phyloP scores from a whole-genome alignment of 2,888 invertebrate genomes.

The Microdon myrmicae region DNA sequence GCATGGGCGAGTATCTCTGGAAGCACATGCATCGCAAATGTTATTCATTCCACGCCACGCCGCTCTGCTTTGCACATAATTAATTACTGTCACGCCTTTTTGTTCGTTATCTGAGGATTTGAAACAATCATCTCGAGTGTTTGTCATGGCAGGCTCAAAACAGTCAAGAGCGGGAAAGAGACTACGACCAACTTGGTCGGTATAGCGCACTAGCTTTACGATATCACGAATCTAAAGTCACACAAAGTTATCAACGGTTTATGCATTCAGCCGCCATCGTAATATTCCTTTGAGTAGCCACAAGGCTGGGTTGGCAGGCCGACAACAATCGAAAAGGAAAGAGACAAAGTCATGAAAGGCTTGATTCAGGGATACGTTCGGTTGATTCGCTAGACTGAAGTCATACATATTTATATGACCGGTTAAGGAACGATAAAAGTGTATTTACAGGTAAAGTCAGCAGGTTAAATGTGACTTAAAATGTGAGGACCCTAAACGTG shows the following conservation, averaged over 20 bases:
- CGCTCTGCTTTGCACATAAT: constrained; percentile 60
- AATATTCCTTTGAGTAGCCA: constrained; percentile 4
- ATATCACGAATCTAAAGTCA: too few relatives aligned
- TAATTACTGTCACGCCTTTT: constrained; percentile 68
- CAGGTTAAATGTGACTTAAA: constrained; percentile 21
- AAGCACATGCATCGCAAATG: constrained; percentile 46
- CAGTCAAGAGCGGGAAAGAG: constrained; percentile 8
- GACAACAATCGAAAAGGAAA: constrained; percentile 8
- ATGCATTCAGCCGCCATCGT: constrained; percentile 19
- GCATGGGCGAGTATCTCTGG: constrained; percentile 12
- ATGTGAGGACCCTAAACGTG: constrained; percentile 25
- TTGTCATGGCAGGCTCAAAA: constrained; percentile 51
- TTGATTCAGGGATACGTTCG: constrained; percentile 15
- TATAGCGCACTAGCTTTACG: too few relatives aligned
- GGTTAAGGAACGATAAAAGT: constrained; percentile 10
- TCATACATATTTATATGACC: constrained; percentile 39
- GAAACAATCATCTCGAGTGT: constrained; percentile 63
- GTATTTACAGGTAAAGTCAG: constrained; percentile 27
- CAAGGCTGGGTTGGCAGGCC: background rate
- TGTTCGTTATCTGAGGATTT: constrained; percentile 60
- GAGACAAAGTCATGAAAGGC: constrained; percentile 6
- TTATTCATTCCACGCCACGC: constrained; percentile 44
- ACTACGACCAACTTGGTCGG: too few relatives aligned
- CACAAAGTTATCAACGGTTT: too few relatives aligned
- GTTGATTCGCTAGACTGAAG: constrained; percentile 32